These are phyloP conservation scores for Agriopis leucophaearia DNA, from an alignment of 2,888 invertebrate species.

Conservation along the genomic window DNA sequence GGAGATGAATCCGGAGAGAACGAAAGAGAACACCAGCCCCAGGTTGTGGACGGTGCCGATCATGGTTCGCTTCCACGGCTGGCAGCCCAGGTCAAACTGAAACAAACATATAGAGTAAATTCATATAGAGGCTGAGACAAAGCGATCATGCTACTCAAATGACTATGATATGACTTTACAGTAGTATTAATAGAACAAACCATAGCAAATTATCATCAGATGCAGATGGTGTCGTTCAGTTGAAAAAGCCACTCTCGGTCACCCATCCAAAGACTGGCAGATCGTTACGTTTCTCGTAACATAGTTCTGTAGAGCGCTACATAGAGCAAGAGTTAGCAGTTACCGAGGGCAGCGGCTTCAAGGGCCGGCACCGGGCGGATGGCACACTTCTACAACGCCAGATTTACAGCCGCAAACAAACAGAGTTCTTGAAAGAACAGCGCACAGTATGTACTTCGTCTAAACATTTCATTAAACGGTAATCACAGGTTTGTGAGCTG, in stretches of 20 bases:
- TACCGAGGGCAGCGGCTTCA: background rate
- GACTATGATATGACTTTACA: too few relatives aligned
- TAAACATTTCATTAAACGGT: background rate
- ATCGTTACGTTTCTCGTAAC: background rate
- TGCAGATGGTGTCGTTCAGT: background rate
- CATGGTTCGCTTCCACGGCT: slow-evolving; percentile 90
- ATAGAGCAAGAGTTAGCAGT: too few relatives aligned
- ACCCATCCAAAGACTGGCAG: background rate
- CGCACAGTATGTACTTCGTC: background rate
- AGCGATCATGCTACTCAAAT: too few relatives aligned
- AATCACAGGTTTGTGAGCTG: background rate
- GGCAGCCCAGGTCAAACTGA: slow-evolving; percentile 89
- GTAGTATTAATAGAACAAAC: too few relatives aligned
- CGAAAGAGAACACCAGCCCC: slow-evolving; percentile 90
- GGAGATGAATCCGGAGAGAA: slow-evolving; percentile 89
- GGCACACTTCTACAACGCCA: background rate
- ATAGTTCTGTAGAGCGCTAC: background rate
- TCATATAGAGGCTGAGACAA: too few relatives aligned
- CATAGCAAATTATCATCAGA: too few relatives aligned
- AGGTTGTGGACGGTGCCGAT: slow-evolving; percentile 91
- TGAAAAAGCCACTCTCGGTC: background rate
- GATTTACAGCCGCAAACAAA: background rate
- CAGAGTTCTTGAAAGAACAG: background rate
- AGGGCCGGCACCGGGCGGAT: background rate
- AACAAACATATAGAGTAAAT: slow-evolving; percentile 32